Conservation (phyloP, 2,888 invertebrate species). For the Drosophila gaucha region DNA sequence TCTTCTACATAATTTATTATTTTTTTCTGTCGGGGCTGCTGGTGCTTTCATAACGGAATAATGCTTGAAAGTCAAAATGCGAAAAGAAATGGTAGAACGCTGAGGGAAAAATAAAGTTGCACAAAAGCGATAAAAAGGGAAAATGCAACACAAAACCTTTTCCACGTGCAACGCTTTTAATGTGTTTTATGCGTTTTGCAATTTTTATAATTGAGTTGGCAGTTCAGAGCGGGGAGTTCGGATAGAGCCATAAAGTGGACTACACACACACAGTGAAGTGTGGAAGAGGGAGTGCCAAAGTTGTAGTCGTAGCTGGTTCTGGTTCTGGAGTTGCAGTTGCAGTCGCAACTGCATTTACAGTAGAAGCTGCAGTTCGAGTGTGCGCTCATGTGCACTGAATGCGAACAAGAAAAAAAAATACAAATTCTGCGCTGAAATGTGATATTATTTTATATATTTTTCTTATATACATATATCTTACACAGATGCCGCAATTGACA, state of each 20-base stretch:
- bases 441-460: constrained; percentile 48
- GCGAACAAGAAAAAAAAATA: constrained; percentile 57
- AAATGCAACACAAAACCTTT: constrained; percentile 64
- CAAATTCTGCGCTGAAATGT: constrained; percentile 64
- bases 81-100: constrained; percentile 25
- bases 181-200: constrained; percentile 77
- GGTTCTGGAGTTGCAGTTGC: constrained; percentile 5
- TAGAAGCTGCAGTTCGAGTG: constrained; percentile 34
- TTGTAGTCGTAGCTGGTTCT: constrained; percentile 18
- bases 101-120: constrained; percentile 44
- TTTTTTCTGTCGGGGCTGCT: constrained; percentile 19
- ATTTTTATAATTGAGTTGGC: constrained; percentile 77
- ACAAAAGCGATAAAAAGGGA: constrained; percentile 63
- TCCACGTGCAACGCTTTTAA: constrained; percentile 74
- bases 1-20: constrained; percentile 36
- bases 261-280: background rate
- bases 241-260: constrained; percentile 35
- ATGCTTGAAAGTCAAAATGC: constrained; percentile 41
- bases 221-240: constrained; percentile 27
- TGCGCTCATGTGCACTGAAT: constrained; percentile 75
- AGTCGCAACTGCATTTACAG: constrained; percentile 23
- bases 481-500: constrained; percentile 17
- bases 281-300: constrained; percentile 12
- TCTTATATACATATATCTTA: constrained; percentile 1
- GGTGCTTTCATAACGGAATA: constrained; percentile 39